phyloP scores from a whole-genome alignment of 1,140 invertebrate genomes.

The Apis dorsata region DNA sequence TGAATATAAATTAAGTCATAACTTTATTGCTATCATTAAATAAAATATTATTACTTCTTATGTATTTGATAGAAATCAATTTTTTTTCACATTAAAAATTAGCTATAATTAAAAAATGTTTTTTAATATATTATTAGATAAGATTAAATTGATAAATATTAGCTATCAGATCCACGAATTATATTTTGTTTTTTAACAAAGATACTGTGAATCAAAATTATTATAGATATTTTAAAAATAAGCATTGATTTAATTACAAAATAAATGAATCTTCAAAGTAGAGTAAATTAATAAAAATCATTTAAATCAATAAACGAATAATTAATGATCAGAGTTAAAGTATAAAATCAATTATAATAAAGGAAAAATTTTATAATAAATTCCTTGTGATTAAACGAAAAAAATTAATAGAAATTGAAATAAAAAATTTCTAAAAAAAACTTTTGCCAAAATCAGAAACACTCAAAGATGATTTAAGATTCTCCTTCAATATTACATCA shows the following conservation, averaged over 20 bases:
- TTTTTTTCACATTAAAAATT: neutral
- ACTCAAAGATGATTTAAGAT: no score
- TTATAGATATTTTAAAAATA: slow-evolving; percentile 15
- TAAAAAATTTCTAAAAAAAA: no score
- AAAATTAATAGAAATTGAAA: no score
- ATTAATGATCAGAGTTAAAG: neutral
- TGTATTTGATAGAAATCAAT: no score
- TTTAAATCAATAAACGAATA: neutral
- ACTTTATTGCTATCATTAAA: neutral
- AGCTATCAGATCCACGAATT: neutral
- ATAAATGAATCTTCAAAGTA: slow-evolving; percentile 9
- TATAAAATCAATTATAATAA: neutral
- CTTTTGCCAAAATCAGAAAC: no score
- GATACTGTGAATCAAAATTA: neutral
- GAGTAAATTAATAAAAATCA: neutral
- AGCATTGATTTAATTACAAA: slow-evolving; percentile 1
- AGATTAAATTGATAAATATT: neutral
- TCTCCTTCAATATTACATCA: no score
- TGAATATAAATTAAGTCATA: neutral
- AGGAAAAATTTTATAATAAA: no score
- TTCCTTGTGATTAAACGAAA: no score
- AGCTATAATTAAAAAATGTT: neutral
- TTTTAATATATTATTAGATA: neutral
- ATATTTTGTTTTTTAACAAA: neutral
- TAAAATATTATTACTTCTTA: neutral